Percentiles rank a stretch among this genome's conserved stretches.
phyloP scores from a whole-genome alignment of 2,797 vertebrate genomes.

The Pseudochaenichthys georgianus region DNA sequence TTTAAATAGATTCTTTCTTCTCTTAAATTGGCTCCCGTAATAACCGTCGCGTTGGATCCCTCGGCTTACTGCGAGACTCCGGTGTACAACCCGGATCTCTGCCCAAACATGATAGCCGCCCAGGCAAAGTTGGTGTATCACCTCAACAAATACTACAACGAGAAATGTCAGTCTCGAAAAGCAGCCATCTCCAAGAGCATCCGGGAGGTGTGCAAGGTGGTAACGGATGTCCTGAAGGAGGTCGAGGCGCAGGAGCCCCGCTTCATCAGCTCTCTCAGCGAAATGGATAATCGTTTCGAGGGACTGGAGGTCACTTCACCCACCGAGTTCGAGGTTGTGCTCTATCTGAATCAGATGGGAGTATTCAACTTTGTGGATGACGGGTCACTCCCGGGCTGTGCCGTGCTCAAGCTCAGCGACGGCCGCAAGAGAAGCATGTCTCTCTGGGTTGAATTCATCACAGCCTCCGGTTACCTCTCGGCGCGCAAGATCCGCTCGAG shows the following conservation, averaged over 20 bases:
- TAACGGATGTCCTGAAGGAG: slow-evolving; percentile 98
- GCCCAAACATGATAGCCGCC: slow-evolving; percentile 99
- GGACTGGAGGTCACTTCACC: slow-evolving; percentile 98
- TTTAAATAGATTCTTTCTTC: slow-evolving; percentile 85
- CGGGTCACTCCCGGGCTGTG: slow-evolving; percentile 98
- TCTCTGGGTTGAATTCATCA: slow-evolving; percentile 99
- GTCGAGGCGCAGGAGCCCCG: slow-evolving; percentile 99
- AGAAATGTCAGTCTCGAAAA: slow-evolving; percentile 98
- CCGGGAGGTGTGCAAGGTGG: slow-evolving; percentile 99
- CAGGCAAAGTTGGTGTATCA: slow-evolving; percentile 99
- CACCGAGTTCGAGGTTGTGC: slow-evolving; percentile 98
- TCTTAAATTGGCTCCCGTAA: slow-evolving; percentile 98
- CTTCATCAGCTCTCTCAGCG: slow-evolving; percentile 99
- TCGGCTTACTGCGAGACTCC: slow-evolving; percentile 99
- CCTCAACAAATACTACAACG: slow-evolving; percentile 99
- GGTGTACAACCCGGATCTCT: slow-evolving; percentile 99
- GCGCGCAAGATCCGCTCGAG: slow-evolving; percentile 98
- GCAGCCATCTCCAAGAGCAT: slow-evolving; percentile 99
- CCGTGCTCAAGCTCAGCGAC: slow-evolving; percentile 98
- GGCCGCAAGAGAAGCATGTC: slow-evolving; percentile 99
- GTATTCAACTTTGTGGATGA: slow-evolving; percentile 99
- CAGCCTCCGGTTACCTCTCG: slow-evolving; percentile 98
- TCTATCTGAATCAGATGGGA: slow-evolving; percentile 99
- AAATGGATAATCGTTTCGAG: slow-evolving; percentile 98
- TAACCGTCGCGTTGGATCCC: slow-evolving; percentile 99